These are phyloP conservation scores for Astreopora myriophthalma DNA, from an alignment of 64 coral and sea anemone species.

Conservation along the genomic window DNA sequence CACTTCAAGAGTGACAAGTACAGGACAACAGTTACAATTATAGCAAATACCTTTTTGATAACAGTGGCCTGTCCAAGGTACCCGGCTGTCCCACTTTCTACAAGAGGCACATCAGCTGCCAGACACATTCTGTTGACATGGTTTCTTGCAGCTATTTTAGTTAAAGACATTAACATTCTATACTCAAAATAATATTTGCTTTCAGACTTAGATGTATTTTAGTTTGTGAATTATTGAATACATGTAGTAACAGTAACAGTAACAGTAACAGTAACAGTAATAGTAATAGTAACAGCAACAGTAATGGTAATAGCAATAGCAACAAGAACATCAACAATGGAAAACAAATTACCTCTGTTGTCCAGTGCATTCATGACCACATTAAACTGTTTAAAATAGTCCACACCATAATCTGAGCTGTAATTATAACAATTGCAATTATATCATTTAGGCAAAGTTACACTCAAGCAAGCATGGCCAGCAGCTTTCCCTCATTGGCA, in stretches of 20 bases:
- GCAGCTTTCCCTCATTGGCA: too few relatives aligned
- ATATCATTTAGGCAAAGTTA: too few relatives aligned
- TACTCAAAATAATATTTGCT: background rate
- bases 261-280: too few relatives aligned
- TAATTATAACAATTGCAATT: background rate
- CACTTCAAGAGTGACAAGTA: background rate
- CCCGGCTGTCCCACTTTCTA: constrained; percentile 95
- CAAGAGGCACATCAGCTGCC: constrained; percentile 90
- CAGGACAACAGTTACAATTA: background rate
- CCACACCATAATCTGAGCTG: constrained; percentile 84
- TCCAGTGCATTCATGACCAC: constrained; percentile 99
- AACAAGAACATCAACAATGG: too few relatives aligned
- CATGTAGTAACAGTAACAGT: too few relatives aligned
- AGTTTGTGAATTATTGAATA: too few relatives aligned
- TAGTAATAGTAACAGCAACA: too few relatives aligned
- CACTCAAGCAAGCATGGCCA: too few relatives aligned
- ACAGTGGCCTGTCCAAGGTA: constrained; percentile 95
- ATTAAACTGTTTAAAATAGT: constrained; percentile 92
- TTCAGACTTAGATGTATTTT: background rate
- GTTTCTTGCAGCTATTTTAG: constrained; percentile 84
- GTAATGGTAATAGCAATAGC: background rate
- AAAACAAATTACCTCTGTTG: constrained; percentile 72
- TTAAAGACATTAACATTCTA: background rate
- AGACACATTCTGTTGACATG: constrained; percentile 99
- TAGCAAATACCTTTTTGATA: constrained; percentile 76